A percentile compares a stretch with the other conserved stretches of the same genome.
These are phyloP conservation scores for Acrocephalus kingi DNA, from an alignment of 2,113 vertebrate genomes.

Conservation along the genomic window DNA sequence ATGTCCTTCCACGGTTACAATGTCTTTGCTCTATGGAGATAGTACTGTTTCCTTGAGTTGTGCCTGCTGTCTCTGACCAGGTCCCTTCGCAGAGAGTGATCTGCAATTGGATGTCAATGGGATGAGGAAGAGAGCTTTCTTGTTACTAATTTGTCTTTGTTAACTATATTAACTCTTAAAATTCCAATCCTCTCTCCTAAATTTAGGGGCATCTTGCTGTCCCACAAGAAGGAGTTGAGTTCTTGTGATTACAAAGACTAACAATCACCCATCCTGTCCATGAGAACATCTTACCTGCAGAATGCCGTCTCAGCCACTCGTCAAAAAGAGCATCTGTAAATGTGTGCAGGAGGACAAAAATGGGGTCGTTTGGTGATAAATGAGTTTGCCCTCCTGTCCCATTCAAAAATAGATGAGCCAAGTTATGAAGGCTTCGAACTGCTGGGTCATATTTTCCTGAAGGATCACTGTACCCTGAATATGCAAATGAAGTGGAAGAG, in stretches of 20 bases:
- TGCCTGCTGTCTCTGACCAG: background rate
- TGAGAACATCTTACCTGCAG: slow-evolving; percentile 77
- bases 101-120: background rate
- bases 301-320: slow-evolving; percentile 91
- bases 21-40: background rate
- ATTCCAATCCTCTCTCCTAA: background rate
- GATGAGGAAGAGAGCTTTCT: background rate
- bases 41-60: background rate
- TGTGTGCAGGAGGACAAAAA: slow-evolving; percentile 94
- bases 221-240: background rate
- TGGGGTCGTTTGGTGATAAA: slow-evolving; percentile 95
- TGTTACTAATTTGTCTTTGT: background rate
- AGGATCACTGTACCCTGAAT: slow-evolving; percentile 91
- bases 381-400: slow-evolving; percentile 97
- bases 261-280: background rate
- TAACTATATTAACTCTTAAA: background rate
- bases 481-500: background rate
- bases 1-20: background rate
- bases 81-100: background rate
- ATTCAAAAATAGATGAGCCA: slow-evolving; percentile 96
- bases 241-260: background rate
- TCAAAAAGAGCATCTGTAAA: slow-evolving; percentile 97
- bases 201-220: background rate
- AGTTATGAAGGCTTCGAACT: slow-evolving; percentile 93
- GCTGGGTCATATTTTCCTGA: slow-evolving; percentile 89